phyloP scores from a whole-genome alignment of 2,797 vertebrate genomes.

The Pempheris klunzingeri region DNA sequence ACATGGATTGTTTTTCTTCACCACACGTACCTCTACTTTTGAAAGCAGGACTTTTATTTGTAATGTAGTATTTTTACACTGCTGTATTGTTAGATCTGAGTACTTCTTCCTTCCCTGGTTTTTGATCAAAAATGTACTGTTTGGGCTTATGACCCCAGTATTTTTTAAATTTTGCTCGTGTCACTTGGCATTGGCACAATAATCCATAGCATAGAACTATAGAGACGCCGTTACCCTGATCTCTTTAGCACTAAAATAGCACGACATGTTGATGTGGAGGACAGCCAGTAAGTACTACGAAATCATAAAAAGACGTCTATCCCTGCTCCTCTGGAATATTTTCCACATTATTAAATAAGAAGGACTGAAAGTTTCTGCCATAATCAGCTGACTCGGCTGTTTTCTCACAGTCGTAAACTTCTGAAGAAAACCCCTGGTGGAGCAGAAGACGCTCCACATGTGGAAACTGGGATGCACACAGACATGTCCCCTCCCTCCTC shows the following conservation, averaged over 20 bases:
- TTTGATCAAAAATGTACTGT: background rate
- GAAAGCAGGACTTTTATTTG: background rate
- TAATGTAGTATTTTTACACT: background rate
- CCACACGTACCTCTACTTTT: background rate
- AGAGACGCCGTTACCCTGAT: conserved; percentile 13
- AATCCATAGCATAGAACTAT: background rate
- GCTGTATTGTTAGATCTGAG: background rate
- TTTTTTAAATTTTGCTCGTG: background rate
- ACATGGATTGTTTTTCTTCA: background rate
- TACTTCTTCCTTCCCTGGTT: background rate
- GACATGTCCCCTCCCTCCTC: conserved; percentile 50
- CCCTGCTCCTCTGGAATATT: conserved; percentile 30
- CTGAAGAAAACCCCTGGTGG: conserved; percentile 64
- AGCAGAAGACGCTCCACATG: conserved; percentile 58
- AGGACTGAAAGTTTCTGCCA: conserved; percentile 20
- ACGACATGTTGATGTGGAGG: conserved; percentile 11
- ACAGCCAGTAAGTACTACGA: conserved; percentile 7
- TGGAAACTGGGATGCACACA: conserved; percentile 40
- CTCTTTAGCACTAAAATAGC: conserved; percentile 24
- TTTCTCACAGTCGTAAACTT: conserved; percentile 73
- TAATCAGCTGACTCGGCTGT: conserved; percentile 69
- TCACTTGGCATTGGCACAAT: background rate
- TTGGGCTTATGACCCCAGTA: background rate
- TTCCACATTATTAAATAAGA: conserved; percentile 58
- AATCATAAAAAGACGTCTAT: conserved; percentile 52